Conservation (phyloP, 2,888 invertebrate genomes). For the Epinotia bilunana region DNA sequence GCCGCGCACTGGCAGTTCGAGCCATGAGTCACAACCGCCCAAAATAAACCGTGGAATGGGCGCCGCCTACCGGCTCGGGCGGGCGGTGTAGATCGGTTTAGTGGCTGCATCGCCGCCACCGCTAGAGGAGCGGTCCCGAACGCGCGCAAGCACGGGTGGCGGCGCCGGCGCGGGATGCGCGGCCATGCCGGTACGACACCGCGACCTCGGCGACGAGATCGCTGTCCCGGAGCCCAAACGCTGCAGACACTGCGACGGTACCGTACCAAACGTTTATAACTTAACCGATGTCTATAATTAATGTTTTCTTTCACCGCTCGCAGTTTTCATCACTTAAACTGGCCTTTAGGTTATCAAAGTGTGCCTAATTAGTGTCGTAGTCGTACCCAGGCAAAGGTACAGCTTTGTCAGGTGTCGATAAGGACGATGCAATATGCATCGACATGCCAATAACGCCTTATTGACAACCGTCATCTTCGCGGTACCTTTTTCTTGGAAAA, state of each 20-base stretch:
- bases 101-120: conserved; percentile 82
- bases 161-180: conserved; percentile 83
- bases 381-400: neutral
- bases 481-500: too few species aligned
- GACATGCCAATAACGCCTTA: neutral
- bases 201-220: conserved; percentile 84
- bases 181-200: conserved; percentile 85
- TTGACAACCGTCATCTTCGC: too few species aligned
- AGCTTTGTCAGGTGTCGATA: neutral
- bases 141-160: conserved; percentile 72
- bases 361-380: neutral
- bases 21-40: conserved; percentile 79
- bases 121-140: conserved; percentile 76
- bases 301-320: conserved; percentile 49
- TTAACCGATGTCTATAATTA: conserved; percentile 43
- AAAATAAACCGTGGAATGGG: conserved; percentile 79
- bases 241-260: conserved; percentile 97
- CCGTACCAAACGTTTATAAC: conserved; percentile 51
- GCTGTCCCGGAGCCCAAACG: conserved; percentile 92
- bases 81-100: conserved; percentile 77
- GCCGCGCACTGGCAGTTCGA: conserved; percentile 72
- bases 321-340: neutral
- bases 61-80: conserved; percentile 84
- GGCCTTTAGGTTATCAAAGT: neutral
- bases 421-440: neutral